Evolutionary conservation across 2,113 vertebrate genomes (phyloP), one percentile per base, ranked within the genome.

Genomic region (Prinia subflava): DNA sequence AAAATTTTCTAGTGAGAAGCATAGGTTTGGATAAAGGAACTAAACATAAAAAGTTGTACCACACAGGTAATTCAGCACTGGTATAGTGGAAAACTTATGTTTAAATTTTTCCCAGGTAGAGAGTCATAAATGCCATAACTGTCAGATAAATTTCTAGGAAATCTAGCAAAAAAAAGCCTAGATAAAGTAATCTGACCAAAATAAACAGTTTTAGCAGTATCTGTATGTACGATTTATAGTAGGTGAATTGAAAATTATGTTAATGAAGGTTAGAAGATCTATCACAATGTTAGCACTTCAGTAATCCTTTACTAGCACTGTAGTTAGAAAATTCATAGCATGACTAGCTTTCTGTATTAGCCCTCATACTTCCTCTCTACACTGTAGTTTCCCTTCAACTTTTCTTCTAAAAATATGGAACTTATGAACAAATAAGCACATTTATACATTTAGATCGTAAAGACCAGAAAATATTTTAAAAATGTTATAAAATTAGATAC

Each of bases 281-380:
- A 44, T 83, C 57, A 60, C 53, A 39, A 41, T 56, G 49, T 64
- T 42, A 56, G 15, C 22, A 27, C 93, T 88, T 88, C 74, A 87
- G 44, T 73, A 91, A 68, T 70, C 22, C 16, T 78, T 63, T 93
- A 81, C 86, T 93, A 70, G 10, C 77, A 73, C 16, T 16, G 1
- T 87, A 95, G 89, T 95, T 83, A 83, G 41, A 92, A 94, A 95
- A 95, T 75, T 83, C 31, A n/a, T 74, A 62, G 24, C 59, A 90
- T 68, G 17, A 59, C 21, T 60, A 67, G 17, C 18, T 90, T 95
- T 57, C 42, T 75, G 2, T 80, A 47, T 90, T 82, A 90, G 83
- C 25, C 73, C 13, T 77, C 27, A 52, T 70, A 33, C 6, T 73
- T 17, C 10, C 47, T 55, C 20, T 69, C 30, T 49, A 4, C 28